phyloP scores from a whole-genome alignment of 1,140 invertebrate species.

The Drosophila rhopaloa region DNA sequence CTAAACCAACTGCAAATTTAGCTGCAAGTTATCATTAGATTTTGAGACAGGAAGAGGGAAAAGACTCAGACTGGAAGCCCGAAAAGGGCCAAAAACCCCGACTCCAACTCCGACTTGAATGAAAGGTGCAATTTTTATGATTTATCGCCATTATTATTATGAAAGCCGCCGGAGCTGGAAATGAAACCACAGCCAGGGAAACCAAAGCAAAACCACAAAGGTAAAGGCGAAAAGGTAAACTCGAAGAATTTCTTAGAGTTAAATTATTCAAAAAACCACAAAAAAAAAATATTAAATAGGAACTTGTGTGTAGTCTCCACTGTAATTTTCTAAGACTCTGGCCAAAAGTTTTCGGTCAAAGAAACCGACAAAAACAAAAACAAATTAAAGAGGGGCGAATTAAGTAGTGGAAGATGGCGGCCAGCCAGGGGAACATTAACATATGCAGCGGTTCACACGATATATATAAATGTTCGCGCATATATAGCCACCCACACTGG shows the following conservation, averaged over 20 bases:
- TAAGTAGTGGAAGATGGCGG: constrained; percentile 63
- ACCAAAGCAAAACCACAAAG: constrained; percentile 39
- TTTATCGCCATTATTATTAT: constrained; percentile 83
- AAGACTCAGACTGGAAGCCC: constrained; percentile 12
- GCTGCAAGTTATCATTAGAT: constrained; percentile 39
- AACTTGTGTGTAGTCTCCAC: constrained; percentile 33
- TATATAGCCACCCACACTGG: constrained; percentile 45
- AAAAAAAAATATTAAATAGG: constrained; percentile 47
- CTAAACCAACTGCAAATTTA: constrained; percentile 24
- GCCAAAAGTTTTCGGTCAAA: constrained; percentile 34
- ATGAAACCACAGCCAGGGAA: constrained; percentile 49
- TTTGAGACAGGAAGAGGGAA: constrained; percentile 32
- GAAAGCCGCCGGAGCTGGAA: constrained; percentile 63
- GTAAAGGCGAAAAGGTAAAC: constrained; percentile 51
- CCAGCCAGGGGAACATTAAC: constrained; percentile 63
- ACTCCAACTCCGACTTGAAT: constrained; percentile 66
- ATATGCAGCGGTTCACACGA: constrained; percentile 79
- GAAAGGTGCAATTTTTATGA: constrained; percentile 84
- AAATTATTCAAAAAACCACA: constrained; percentile 72
- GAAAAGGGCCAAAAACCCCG: constrained; percentile 15
- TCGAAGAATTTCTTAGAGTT: constrained; percentile 68
- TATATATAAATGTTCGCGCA: constrained; percentile 54
- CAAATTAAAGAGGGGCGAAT: constrained; percentile 62
- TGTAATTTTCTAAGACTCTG: constrained; percentile 66
- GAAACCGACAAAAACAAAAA: constrained; percentile 57